Evolutionary conservation across 2,113 vertebrate genomes (phyloP).

Genomic region (Hipposideros armiger): DNA sequence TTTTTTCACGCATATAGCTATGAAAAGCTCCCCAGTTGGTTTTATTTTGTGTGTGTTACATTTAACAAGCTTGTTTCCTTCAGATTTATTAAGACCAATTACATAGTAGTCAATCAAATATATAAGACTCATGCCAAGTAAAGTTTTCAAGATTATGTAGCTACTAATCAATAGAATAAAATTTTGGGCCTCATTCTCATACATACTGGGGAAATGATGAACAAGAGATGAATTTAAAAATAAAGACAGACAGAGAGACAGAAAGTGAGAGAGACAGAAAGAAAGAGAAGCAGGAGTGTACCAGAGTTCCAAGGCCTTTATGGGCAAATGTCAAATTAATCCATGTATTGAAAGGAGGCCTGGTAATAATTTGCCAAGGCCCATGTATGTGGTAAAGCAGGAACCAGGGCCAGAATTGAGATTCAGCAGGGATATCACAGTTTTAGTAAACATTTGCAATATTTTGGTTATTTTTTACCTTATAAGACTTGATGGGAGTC

Average conservation of each 20-base stretch:
- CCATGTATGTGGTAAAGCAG: not conserved
- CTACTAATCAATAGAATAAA: not conserved
- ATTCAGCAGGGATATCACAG: not conserved
- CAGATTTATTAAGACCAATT: not conserved
- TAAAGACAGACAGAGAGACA: not conserved
- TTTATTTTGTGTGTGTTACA: not conserved
- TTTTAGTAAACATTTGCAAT: not conserved
- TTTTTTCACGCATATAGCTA: not conserved
- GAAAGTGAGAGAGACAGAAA: not conserved
- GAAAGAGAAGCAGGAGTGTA: not conserved
- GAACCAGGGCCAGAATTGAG: not conserved
- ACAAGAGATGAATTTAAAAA: not conserved
- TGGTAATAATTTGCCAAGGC: not conserved
- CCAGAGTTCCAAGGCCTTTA: not conserved
- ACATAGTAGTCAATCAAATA: not conserved
- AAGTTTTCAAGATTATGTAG: not conserved
- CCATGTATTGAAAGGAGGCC: not conserved
- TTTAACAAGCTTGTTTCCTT: not conserved
- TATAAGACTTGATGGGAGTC: not conserved
- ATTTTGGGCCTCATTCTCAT: not conserved
- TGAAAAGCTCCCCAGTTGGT: not conserved
- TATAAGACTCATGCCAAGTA: not conserved
- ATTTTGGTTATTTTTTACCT: conserved; percentile 20
- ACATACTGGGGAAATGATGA: not conserved
- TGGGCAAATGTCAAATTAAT: not conserved